phyloP scores from a whole-genome alignment of 2,113 vertebrate species.

The Larimichthys crocea region DNA sequence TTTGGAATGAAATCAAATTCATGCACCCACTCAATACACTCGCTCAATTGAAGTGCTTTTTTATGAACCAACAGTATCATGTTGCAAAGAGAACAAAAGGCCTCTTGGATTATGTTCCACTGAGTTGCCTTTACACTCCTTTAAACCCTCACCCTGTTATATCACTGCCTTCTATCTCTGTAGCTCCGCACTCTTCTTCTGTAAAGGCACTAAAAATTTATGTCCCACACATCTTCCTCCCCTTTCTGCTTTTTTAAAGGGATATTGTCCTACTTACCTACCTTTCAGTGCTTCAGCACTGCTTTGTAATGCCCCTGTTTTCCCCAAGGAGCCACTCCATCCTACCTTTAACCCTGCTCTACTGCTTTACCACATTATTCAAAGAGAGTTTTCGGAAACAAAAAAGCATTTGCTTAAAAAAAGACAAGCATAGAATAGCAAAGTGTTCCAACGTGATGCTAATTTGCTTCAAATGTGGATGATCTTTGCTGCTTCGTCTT shows the following conservation, averaged over 20 bases:
- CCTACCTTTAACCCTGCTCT: slow-evolving; percentile 53
- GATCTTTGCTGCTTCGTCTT: neutral
- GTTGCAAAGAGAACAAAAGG: slow-evolving; percentile 69
- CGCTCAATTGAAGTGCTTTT: slow-evolving; percentile 67
- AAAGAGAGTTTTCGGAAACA: slow-evolving; percentile 28
- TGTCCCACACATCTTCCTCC: slow-evolving; percentile 46
- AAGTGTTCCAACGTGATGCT: neutral
- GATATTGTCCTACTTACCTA: slow-evolving; percentile 65
- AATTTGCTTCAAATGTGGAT: neutral
- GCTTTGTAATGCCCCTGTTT: slow-evolving; percentile 27
- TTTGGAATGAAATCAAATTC: slow-evolving; percentile 71
- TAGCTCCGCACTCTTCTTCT: slow-evolving; percentile 30
- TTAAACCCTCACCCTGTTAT: slow-evolving; percentile 63
- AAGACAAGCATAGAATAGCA: slow-evolving; percentile 1
- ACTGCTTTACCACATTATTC: slow-evolving; percentile 40
- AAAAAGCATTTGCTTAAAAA: neutral
- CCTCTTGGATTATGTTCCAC: slow-evolving; percentile 59
- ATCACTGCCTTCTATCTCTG: slow-evolving; percentile 48
- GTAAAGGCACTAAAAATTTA: slow-evolving; percentile 62
- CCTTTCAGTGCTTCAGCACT: slow-evolving; percentile 32
- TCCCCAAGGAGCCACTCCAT: slow-evolving; percentile 32
- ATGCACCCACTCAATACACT: slow-evolving; percentile 65
- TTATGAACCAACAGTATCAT: slow-evolving; percentile 63
- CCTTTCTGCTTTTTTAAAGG: slow-evolving; percentile 65
- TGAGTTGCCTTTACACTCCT: slow-evolving; percentile 60